Base-by-base conservation (phyloP, 2,797 vertebrate genomes). In the Leptodactylus fallax region DNA sequence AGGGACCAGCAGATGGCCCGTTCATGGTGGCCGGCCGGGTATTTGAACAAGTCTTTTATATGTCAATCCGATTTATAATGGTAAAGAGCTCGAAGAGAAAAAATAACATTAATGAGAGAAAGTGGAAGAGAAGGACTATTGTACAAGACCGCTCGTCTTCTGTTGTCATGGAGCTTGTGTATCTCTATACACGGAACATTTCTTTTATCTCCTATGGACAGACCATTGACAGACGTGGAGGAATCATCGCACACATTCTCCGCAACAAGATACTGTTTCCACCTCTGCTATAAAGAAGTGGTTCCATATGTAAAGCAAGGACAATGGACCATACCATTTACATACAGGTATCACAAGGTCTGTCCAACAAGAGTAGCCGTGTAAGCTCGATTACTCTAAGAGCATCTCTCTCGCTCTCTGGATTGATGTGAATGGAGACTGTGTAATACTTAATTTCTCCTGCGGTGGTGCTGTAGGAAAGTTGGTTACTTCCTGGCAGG, bases 41-140 rank as follows among this genome's bases (percentile, higher is more conserved):
- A 53, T 83, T 67, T 83, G 21, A 53, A 83, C 81, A 69, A 51
- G 36, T 63, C 65, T 36, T 69, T 83, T 36, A 83, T 71, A 17
- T 10, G 23, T 71, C 49, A 71, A 53, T 71, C 65, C 53, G 13
- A 71, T 36, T 53, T 71, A 36, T 71, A n/a, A 11, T 21, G 8
- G 14, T 56, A 83, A 19, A 56, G 36, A 53, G 14, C 7, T n/a
- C 17, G 60, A 16, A 60, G 3, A 47, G n/a, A 13, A 45, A 81
- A 81, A 51, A 65, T 27, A 67, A 17, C 60, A 49, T 17, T 27
- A 77, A 53, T 36, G 56, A 36, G 14, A 23, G 13, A n/a, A 72
- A 21, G 51, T 56, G 14, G 19, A 83, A 45, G 11, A 17, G 19
- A 17, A 21, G 8, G 25, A 16, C 23, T 36, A 55, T 69, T 83